Evolutionary conservation across 2,888 invertebrate species (phyloP), one percentile per base, ranked within the genome.

Genomic region (Philereme vetulata): DNA sequence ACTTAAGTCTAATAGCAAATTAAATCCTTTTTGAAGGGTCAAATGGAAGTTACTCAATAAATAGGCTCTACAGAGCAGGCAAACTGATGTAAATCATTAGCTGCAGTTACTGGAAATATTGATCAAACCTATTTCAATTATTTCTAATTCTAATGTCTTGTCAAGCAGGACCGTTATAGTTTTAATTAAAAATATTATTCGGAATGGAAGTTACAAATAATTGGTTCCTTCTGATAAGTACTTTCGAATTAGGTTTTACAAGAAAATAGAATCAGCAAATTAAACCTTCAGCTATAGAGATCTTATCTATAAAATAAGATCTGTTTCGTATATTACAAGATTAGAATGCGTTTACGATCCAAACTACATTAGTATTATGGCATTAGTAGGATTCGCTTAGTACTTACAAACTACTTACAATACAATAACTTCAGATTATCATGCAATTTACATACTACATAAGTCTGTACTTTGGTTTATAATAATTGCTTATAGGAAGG

Each of bases 401-500:
- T 51, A 60, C 33, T 47, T 57, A 60, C 34, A 51, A 72, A 64
- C 68, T 71, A 75, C 60, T 70, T 58, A 75, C 42, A 58, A 36
- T 62, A 71, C 73, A 72, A 67, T 62, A 70, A 70, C 70, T 75
- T 80, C 11, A 51, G 38, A 74, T 78, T 78, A 76, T 82, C 82
- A 86, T 87, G 85, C 84, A 87, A 78, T 78, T 73, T 82, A 58
- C 6, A 3, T 45, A 35, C 56, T 57, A 55, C 57, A 48, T 86
- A 81, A 81, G 69, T 85, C 75, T 83, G 84, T 85, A 86, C 35
- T 57, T 51, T 62, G 82, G 82, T 86, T 81, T 81, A 82, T 81
- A 67, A 61, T 87, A 90, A 89, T 90, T 90, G 88, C 80, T 87
- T 85, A 73, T 77, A 88, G 89, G 90, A 90, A 90, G 90, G 90